phyloP scores from a whole-genome alignment of 2,888 invertebrate genomes.

The Tortrix viridana region DNA sequence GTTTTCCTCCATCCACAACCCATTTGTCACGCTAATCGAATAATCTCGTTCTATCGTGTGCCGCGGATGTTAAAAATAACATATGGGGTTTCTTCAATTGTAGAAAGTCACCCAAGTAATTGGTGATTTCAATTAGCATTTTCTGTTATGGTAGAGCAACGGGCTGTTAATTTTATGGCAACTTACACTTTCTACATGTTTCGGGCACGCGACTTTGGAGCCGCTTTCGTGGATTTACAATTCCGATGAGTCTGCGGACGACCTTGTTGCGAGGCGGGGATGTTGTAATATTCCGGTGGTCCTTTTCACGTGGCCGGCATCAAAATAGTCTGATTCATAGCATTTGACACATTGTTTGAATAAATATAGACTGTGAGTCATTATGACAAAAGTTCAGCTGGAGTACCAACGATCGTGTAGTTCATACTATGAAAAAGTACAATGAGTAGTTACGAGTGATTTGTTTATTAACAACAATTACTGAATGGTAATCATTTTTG shows the following conservation, averaged over 20 bases:
- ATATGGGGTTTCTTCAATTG: constrained; percentile 52
- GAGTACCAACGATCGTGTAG: background rate
- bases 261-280: constrained; percentile 45
- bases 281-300: constrained; percentile 46
- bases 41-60: constrained; percentile 51
- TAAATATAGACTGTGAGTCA: constrained; percentile 59
- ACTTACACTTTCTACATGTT: constrained; percentile 76
- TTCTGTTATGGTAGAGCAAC: constrained; percentile 59
- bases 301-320: constrained; percentile 63
- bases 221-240: constrained; percentile 60
- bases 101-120: constrained; percentile 59
- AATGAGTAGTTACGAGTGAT: background rate
- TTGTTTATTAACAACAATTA: too few species aligned
- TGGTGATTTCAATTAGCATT: constrained; percentile 73
- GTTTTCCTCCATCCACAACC: constrained; percentile 38
- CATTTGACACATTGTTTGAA: constrained; percentile 45
- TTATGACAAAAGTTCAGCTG: constrained; percentile 30
- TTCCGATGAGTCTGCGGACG: constrained; percentile 55
- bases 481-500: too few species aligned
- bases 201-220: constrained; percentile 65
- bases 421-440: background rate
- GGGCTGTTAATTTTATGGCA: constrained; percentile 62
- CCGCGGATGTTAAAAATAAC: constrained; percentile 52
- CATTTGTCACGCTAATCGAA: constrained; percentile 45
- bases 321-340: constrained; percentile 64